Evolutionary conservation across 2,113 vertebrate species (phyloP).

Genomic region (Odobenus rosmarus): DNA sequence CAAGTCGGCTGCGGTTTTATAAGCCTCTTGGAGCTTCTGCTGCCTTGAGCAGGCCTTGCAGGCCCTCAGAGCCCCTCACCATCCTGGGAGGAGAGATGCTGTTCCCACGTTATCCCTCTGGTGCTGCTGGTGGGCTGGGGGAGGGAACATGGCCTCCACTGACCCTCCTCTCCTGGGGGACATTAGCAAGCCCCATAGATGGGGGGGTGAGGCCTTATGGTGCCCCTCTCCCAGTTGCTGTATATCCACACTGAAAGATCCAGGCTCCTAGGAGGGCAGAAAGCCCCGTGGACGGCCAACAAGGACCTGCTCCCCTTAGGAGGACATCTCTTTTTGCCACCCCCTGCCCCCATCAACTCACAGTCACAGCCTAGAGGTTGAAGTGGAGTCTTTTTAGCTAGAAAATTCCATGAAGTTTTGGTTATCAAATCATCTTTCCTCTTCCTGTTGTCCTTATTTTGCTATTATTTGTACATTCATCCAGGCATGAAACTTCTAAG

Average conservation of each 20-base stretch:
- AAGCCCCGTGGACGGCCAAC: not conserved
- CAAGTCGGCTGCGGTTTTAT: not conserved
- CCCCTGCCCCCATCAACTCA: fast-evolving
- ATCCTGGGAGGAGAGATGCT: not conserved
- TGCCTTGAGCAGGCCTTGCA: not conserved
- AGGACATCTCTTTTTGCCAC: not conserved
- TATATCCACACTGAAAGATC: not conserved
- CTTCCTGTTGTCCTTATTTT: slow-evolving; percentile 73
- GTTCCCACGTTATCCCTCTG: not conserved
- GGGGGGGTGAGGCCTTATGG: not conserved
- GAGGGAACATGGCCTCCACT: not conserved
- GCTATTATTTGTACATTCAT: slow-evolving; percentile 65
- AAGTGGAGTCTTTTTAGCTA: slow-evolving; percentile 49
- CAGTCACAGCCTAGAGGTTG: not conserved
- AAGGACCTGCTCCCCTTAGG: not conserved
- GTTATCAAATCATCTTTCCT: slow-evolving; percentile 66
- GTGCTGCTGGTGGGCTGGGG: not conserved
- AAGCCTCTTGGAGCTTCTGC: not conserved
- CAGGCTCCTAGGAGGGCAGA: not conserved
- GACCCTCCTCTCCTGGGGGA: not conserved
- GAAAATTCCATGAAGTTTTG: slow-evolving; percentile 71
- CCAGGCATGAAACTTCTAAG: slow-evolving; percentile 68
- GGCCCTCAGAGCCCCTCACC: not conserved
- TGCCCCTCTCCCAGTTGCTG: not conserved
- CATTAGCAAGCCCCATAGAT: not conserved